Evolutionary conservation across 2,888 invertebrate species (phyloP).

Genomic region (Cephus sareptanus): DNA sequence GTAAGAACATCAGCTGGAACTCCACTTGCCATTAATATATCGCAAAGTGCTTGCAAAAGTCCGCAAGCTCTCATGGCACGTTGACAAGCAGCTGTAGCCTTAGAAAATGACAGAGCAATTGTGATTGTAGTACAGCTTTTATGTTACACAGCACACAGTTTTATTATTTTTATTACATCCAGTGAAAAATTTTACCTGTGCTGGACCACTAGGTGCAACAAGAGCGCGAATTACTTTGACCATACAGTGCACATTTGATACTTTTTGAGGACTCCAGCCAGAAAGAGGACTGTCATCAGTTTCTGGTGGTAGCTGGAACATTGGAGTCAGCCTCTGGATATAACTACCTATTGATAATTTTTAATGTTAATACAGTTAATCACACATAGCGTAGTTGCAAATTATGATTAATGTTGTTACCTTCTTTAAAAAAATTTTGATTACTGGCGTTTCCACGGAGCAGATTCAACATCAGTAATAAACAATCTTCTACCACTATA

Average conservation of each 20-base stretch:
- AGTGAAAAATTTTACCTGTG: conserved; percentile 70
- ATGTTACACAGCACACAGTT: neutral
- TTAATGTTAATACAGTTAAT: neutral
- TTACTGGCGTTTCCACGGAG: conserved; percentile 96
- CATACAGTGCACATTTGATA: conserved; percentile 93
- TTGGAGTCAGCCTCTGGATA: conserved; percentile 88
- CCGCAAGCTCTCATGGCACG: conserved; percentile 88
- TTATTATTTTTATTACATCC: neutral
- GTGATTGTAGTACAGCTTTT: neutral
- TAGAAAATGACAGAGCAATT: conserved; percentile 26
- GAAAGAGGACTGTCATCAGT: conserved; percentile 71
- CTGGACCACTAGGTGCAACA: conserved; percentile 93
- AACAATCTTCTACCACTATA: conserved; percentile 98
- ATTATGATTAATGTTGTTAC: conserved; percentile 40
- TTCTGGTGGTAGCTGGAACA: conserved; percentile 84
- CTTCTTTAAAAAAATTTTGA: conserved; percentile 98
- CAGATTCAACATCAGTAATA: conserved; percentile 91
- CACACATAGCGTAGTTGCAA: neutral
- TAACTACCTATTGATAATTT: conserved; percentile 75
- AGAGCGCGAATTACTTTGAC: conserved; percentile 89
- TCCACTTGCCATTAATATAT: conserved; percentile 94
- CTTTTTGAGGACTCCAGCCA: conserved; percentile 94
- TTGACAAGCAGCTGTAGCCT: conserved; percentile 77
- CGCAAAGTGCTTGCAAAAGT: conserved; percentile 83
- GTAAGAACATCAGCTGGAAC: conserved; percentile 96